phyloP scores from a whole-genome alignment of 2,888 invertebrate species.

The Idaea dimidiata region DNA sequence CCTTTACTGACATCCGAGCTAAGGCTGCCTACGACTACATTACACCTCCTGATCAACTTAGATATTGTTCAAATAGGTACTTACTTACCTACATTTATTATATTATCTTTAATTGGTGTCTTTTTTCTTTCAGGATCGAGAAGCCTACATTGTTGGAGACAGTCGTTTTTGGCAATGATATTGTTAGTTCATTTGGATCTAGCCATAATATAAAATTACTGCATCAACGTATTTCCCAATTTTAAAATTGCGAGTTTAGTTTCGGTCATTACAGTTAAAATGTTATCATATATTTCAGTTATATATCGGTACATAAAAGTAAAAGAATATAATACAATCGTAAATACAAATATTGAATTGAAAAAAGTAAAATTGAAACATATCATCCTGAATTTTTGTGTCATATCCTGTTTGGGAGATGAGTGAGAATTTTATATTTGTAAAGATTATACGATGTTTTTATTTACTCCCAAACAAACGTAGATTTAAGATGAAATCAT shows the following conservation, averaged over 20 bases:
- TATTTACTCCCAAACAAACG: constrained; percentile 17
- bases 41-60: background rate
- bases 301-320: constrained; percentile 6
- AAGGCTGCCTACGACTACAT: background rate
- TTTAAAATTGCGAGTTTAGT: constrained; percentile 14
- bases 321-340: constrained; percentile 6
- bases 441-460: constrained; percentile 34
- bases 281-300: constrained; percentile 5
- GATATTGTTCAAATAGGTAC: no score
- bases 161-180: constrained; percentile 57
- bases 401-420: constrained; percentile 57
- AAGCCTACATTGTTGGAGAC: constrained; percentile 62
- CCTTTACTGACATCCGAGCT: constrained; percentile 20
- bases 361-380: constrained; percentile 43
- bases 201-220: constrained; percentile 16
- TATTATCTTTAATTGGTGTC: constrained; percentile 5
- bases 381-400: constrained; percentile 56
- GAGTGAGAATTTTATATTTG: constrained; percentile 56
- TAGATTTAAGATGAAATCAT: constrained; percentile 2
- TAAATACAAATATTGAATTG: constrained; percentile 10
- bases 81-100: background rate
- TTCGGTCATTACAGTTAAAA: constrained; percentile 24
- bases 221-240: constrained; percentile 7
- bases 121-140: constrained; percentile 57
- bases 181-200: constrained; percentile 62